Evolutionary conservation across 1,140 invertebrate genomes (phyloP), one percentile per base, ranked within the genome.

Genomic region (Antheraea mylitta): DNA sequence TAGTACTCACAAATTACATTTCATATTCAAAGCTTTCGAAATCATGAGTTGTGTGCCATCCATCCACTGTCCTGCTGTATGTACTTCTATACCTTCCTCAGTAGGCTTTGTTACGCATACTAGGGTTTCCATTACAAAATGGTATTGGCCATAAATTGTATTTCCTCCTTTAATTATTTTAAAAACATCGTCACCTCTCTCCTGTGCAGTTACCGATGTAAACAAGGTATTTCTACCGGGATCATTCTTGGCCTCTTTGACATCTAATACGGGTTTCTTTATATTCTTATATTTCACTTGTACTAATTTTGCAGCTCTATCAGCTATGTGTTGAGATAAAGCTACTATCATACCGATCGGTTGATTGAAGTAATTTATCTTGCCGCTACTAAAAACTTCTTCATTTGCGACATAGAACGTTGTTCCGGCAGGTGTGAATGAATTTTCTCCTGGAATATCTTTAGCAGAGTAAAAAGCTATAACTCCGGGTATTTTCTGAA

Each of bases 401-500:
- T 94, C 87, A 18, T 69, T 60, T 5, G 37, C 18, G 10, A 3
- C 16, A 9, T 68, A 71, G 9, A 48, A 16, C 10, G 66, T 38
- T 75, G 65, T 36, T 0, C 66, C 9, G 2, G 38, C 73, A 8
- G 80, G 69, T 10, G 81, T 87, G 36, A 93, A 94, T 7, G 85
- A 75, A 82, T 97, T 96, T 62, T 86, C 83, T 1, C 96, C 96
- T 3, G 96, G 96, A 58, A 97, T 93, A 85, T 97, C 96, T 73
- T 94, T 94, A 3, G 95, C 95, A 30, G 94, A 93, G 72, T 94
- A 94, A 76, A 96, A 84, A 38, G 69, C 74, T 45, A 82, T 64
- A 0, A 84, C 82, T n/a, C 80, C 80, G 18, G 75, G 78, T 38
- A 68, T 48, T 30, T 69, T 71, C 82, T 84, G 68, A 70, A 76